These are phyloP conservation scores for Sapayoa aenigma DNA, from an alignment of 2,113 vertebrate species.

Conservation along the genomic window DNA sequence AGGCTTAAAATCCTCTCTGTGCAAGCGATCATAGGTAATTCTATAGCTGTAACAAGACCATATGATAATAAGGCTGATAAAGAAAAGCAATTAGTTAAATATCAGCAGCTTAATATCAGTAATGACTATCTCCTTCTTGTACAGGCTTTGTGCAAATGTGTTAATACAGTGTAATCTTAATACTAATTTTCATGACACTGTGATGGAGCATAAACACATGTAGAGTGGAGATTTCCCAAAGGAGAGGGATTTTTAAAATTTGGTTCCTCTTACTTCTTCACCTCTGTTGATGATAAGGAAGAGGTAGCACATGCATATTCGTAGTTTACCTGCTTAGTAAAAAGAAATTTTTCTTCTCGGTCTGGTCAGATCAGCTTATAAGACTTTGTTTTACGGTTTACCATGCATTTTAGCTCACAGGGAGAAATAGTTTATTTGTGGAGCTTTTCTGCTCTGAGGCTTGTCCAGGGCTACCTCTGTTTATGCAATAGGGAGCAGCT, in stretches of 20 bases:
- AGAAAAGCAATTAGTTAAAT: constrained; percentile 37
- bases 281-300: not conserved
- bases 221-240: not conserved
- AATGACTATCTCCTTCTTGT: constrained; percentile 9
- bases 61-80: constrained; percentile 52
- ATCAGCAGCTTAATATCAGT: constrained; percentile 40
- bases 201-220: not conserved
- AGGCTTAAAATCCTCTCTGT: constrained; percentile 27
- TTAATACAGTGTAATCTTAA: constrained; percentile 17
- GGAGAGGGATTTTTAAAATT: not conserved
- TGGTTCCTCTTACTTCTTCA: not conserved
- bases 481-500: not conserved
- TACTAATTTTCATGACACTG: constrained; percentile 1
- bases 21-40: constrained; percentile 46
- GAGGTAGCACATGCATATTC: not conserved
- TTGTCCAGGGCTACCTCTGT: not conserved
- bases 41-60: constrained; percentile 38
- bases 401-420: not conserved
- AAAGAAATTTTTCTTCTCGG: not conserved
- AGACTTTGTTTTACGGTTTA: not conserved
- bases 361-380: not conserved
- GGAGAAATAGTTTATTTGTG: not conserved
- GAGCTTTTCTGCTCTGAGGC: not conserved
- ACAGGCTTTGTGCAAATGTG: constrained; percentile 15
- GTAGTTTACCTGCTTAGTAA: not conserved